Evolutionary conservation across 2,113 vertebrate genomes (phyloP).

Genomic region (Odontesthes bonariensis): DNA sequence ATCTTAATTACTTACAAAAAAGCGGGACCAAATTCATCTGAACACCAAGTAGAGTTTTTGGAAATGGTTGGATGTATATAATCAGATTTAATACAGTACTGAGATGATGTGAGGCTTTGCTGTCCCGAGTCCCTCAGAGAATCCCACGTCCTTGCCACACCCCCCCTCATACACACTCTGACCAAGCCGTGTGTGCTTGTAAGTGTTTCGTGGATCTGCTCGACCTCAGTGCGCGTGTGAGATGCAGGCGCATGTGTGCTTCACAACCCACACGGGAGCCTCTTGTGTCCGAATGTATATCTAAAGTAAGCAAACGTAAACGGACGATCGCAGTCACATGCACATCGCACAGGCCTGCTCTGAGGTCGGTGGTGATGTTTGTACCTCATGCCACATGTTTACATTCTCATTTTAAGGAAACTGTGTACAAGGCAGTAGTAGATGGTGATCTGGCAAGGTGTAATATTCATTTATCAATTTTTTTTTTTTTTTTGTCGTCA

Average conservation of each 20-base stretch:
- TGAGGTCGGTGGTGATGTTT: constrained; percentile 60
- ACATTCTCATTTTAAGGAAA: constrained; percentile 83
- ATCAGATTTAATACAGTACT: constrained; percentile 55
- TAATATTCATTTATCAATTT: constrained; percentile 25
- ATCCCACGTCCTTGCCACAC: constrained; percentile 67
- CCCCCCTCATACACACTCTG: constrained; percentile 59
- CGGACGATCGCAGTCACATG: constrained; percentile 36
- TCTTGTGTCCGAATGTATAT: constrained; percentile 11
- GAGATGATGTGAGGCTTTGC: constrained; percentile 60
- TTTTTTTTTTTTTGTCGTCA: background rate
- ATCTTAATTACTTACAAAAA: background rate
- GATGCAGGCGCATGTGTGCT: constrained; percentile 9
- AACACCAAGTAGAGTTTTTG: constrained; percentile 16
- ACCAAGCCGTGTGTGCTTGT: constrained; percentile 46
- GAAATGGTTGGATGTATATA: background rate
- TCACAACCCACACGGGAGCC: constrained; percentile 21
- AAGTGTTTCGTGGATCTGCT: constrained; percentile 30
- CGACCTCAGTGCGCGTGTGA: constrained; percentile 23
- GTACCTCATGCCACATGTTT: constrained; percentile 68
- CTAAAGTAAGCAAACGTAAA: constrained; percentile 6
- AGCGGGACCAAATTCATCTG: background rate
- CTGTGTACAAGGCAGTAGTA: constrained; percentile 82
- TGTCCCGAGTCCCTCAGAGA: constrained; percentile 61
- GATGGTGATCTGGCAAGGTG: constrained; percentile 71
- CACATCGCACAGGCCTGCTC: constrained; percentile 36